These are phyloP conservation scores for Crotalus horridus DNA, from an alignment of 2,113 vertebrate species.

Conservation along the genomic window DNA sequence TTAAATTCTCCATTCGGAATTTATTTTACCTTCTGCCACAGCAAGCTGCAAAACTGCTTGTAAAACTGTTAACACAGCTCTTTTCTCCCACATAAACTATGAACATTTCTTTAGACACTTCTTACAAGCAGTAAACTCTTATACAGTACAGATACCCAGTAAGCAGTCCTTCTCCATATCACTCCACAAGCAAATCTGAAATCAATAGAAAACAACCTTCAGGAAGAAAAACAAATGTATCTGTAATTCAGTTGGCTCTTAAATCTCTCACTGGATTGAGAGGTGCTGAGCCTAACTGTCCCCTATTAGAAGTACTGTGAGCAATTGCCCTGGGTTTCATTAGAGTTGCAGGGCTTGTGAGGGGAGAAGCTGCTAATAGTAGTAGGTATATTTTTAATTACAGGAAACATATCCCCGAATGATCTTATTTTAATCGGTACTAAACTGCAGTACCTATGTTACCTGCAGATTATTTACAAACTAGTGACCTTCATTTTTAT, in stretches of 20 bases:
- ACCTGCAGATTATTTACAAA: slow-evolving; percentile 27
- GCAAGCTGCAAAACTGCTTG: slow-evolving; percentile 50
- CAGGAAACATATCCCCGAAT: slow-evolving; percentile 20
- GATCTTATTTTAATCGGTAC: slow-evolving; percentile 35
- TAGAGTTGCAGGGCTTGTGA: slow-evolving; percentile 20
- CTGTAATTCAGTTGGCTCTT: neutral
- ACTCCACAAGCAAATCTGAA: neutral
- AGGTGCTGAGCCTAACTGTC: neutral
- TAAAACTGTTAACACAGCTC: neutral
- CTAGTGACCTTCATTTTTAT: slow-evolving; percentile 31
- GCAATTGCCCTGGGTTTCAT: slow-evolving; percentile 3
- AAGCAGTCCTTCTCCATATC: neutral
- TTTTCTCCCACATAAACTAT: slow-evolving; percentile 19
- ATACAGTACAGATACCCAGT: neutral
- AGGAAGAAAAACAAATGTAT: neutral
- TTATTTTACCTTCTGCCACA: slow-evolving; percentile 59
- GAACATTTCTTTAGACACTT: neutral
- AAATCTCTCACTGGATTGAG: neutral
- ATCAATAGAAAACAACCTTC: neutral
- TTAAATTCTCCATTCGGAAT: slow-evolving; percentile 50
- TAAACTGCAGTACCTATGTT: neutral
- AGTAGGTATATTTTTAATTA: slow-evolving; percentile 13
- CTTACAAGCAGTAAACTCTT: neutral
- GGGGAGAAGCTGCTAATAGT: neutral
- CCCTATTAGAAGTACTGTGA: neutral